phyloP scores from a whole-genome alignment of 2,888 invertebrate genomes.

The Leptopterna dolabrata region DNA sequence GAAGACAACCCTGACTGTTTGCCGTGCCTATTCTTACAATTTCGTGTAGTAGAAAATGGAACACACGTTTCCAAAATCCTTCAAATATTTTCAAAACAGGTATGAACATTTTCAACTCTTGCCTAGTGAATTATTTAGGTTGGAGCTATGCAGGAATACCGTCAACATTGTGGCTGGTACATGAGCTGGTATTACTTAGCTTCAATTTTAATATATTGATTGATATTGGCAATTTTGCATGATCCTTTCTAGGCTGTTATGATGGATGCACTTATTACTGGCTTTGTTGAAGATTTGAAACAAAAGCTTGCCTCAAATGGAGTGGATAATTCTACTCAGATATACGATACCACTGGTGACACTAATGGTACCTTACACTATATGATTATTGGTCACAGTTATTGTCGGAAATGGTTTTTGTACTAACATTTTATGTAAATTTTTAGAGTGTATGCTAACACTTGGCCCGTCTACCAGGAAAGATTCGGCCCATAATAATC shows the following conservation, averaged over 20 bases:
- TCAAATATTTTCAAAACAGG: constrained; percentile 73
- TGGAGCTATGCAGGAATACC: no score
- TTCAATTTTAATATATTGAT: no score
- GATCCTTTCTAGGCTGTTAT: constrained; percentile 74
- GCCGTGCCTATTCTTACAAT: constrained; percentile 93
- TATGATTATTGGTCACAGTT: no score
- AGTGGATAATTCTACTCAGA: constrained; percentile 67
- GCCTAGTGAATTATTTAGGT: not conserved
- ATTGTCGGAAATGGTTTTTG: not conserved
- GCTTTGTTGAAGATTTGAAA: constrained; percentile 83
- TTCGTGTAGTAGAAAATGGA: constrained; percentile 82
- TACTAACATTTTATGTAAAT: not conserved
- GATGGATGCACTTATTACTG: constrained; percentile 88
- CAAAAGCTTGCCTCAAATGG: constrained; percentile 69
- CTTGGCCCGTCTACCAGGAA: constrained; percentile 64
- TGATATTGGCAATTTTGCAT: no score
- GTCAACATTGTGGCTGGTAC: no score
- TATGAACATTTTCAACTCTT: constrained; percentile 60
- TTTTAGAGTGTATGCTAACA: constrained; percentile 12
- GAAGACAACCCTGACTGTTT: constrained; percentile 84
- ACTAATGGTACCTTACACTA: constrained; percentile 64
- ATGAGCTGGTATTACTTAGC: no score
- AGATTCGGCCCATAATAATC: constrained; percentile 73
- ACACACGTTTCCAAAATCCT: constrained; percentile 84
- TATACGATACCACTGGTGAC: constrained; percentile 65